Conservation (phyloP, 2,888 invertebrate species). For the Molorchus minor region DNA sequence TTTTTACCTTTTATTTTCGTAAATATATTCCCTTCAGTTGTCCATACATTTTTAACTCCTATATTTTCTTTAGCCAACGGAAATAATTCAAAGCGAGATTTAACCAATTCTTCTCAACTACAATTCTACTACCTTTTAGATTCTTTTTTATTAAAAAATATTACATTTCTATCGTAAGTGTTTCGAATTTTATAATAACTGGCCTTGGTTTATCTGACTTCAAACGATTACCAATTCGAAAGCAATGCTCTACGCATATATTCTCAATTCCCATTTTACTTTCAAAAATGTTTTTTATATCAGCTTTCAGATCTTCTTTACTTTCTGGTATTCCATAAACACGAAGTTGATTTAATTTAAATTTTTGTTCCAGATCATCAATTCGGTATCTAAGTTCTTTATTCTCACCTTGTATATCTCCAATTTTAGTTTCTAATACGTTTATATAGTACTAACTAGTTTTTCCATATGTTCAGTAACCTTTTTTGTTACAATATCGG, state of each 20-base stretch:
- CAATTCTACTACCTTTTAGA: background rate
- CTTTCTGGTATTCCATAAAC: slow-evolving; percentile 13
- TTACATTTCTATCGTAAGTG: slow-evolving; percentile 11
- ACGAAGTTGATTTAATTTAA: slow-evolving; percentile 10
- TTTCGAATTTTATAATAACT: slow-evolving; percentile 4
- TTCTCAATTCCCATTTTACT: slow-evolving; percentile 3
- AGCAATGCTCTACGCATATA: slow-evolving; percentile 9
- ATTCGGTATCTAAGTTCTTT: slow-evolving; percentile 9
- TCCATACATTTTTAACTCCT: no score
- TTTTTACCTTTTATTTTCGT: no score
- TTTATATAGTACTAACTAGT: slow-evolving; percentile 9
- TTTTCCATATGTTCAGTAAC: slow-evolving; percentile 9
- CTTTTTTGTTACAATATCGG: no score
- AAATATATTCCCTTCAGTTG: no score
- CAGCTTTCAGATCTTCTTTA: background rate
- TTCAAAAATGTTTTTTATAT: slow-evolving; percentile 6
- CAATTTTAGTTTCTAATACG: slow-evolving; percentile 1
- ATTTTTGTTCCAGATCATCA: slow-evolving; percentile 11
- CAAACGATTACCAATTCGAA: slow-evolving; percentile 7
- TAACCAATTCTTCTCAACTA: no score
- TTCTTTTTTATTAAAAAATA: slow-evolving; percentile 9
- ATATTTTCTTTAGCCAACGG: no score
- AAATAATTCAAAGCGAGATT: no score
- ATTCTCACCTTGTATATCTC: slow-evolving; percentile 13
- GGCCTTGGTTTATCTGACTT: slow-evolving; percentile 1